Base-by-base conservation (phyloP, 2,113 vertebrate species). In the Ariopsis seemanni region DNA sequence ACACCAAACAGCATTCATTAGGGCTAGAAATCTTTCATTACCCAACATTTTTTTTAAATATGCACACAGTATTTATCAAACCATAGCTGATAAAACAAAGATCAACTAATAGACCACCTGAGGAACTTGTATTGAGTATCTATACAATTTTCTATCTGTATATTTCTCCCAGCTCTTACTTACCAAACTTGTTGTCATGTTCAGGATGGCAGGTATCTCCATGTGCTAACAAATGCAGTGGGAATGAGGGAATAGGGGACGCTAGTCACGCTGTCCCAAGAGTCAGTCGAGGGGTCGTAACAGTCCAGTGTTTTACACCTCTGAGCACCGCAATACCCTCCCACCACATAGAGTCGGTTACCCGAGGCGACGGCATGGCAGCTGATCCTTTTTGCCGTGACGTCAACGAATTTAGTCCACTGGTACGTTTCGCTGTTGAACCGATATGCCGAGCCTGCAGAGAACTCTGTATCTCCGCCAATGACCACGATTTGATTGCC, bases 401-500 rank as follows among this genome's bases (percentile, higher is more conserved):
- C 95, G 0, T 96, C 96, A 0, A 95, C 95, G 30, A 97, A 96
- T 92, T 95, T 96, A 4, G 95, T 95, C 96, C 96, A 97, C 95
- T 97, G 96, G 85, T 93, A 96, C 1, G 96, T 97, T 92, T 96
- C 96, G 12, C 96, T 96, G 93, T 96, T 96, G 93, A 97, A 97
- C 34, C 95, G 92, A 90, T 96, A 96, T 0, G 96, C 96, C 0
- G 96, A 96, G 92, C 95, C 96, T n/a, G 96, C 96, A 0, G 96
- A 96, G 91, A 96, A 96, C 72, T 97, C 96, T 0, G 96, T 97
- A 89, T 97, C 96, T 0, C 96, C 96, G 0, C 96, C 96, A 0
- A 97, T 95, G 83, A 97, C 96, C 0, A 97, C 94, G 0, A 97
- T 93, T 7, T 97, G 95, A 89, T 95, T 96, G 12, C 96, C 96